Conservation (phyloP, 2,797 vertebrate species). For the Columba guinea region DNA sequence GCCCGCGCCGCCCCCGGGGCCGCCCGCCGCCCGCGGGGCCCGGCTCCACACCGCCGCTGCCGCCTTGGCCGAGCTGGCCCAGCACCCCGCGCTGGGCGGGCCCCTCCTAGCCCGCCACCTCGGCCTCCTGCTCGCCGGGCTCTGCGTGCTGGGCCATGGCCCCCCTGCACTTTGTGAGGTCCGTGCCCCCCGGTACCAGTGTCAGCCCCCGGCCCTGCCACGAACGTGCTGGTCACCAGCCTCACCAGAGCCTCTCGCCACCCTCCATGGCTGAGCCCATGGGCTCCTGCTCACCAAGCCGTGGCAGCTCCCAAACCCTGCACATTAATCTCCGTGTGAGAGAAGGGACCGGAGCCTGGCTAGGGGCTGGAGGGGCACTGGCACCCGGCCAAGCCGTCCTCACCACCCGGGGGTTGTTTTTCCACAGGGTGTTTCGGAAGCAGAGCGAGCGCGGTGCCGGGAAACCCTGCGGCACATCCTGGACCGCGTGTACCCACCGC, state of each 20-base stretch:
- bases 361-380: background rate
- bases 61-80: slow-evolving; percentile 77
- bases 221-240: accelerated
- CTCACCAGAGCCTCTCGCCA: accelerated
- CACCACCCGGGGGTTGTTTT: background rate
- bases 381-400: accelerated
- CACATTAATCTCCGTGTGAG: accelerated
- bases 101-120: slow-evolving; percentile 86
- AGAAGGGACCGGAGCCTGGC: background rate
- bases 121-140: slow-evolving; percentile 86
- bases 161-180: slow-evolving; percentile 61
- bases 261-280: too few relatives aligned
- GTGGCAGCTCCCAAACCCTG: accelerated
- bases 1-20: accelerated
- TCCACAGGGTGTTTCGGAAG: slow-evolving; percentile 78
- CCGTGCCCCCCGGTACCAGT: background rate
- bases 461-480: slow-evolving; percentile 80
- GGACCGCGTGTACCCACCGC: slow-evolving; percentile 89
- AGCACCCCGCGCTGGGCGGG: slow-evolving; percentile 78
- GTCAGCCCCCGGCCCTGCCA: background rate
- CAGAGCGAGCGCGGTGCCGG: slow-evolving; percentile 77
- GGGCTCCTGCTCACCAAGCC: accelerated
- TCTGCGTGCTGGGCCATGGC: slow-evolving; percentile 88
- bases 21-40: background rate
- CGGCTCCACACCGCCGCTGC: slow-evolving; percentile 73